Base-by-base conservation (phyloP, 2,113 vertebrate species). In the Drymodes brunneopygia region DNA sequence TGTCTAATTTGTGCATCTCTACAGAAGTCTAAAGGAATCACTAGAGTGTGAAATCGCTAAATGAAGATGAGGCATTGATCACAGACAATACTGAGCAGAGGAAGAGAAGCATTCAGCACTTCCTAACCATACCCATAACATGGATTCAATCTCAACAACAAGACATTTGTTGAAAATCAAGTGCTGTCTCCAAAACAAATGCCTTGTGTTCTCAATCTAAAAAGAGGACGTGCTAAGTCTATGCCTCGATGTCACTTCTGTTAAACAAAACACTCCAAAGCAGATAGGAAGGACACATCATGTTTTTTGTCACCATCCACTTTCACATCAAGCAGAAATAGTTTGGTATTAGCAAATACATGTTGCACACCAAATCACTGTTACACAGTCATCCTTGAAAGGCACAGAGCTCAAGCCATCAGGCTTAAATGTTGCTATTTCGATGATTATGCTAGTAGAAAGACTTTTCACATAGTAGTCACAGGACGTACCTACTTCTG, bases 21-120 rank as follows among this genome's bases (percentile, higher is more conserved):
- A 66, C 74, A 81, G 20, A 71, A 83, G 60, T 72, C 91, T 70
- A 78, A 97, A 96, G 50, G 82, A 90, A 90, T 81, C 61, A 73
- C 83, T 86, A 75, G 86, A 62, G 62, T 56, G 54, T 88, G 81
- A 95, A 93, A 95, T 74, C 72, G 50, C 69, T 86, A 86, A 81
- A 67, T 57, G 67, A 89, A 78, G 38, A 87, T 56, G n/a, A 90
- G 56, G 61, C 78, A 92, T 17, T 31, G 56, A 78, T 81, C 82
- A 85, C 60, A 58, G 73, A 81, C 38, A 45, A 84, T 40, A 71
- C 27, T 7, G 19, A 65, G 35, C n/a, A 86, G 35, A 67, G 42
- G n/a, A 61, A 88, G 40, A 88, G 29, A 74, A 83, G 35, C 35
- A 78, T 92, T 86, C 85, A 71, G 73, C 27, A 78, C 67, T 82